These are phyloP conservation scores for Chydorus sphaericus DNA, from an alignment of 2,888 invertebrate genomes.

Conservation along the genomic window DNA sequence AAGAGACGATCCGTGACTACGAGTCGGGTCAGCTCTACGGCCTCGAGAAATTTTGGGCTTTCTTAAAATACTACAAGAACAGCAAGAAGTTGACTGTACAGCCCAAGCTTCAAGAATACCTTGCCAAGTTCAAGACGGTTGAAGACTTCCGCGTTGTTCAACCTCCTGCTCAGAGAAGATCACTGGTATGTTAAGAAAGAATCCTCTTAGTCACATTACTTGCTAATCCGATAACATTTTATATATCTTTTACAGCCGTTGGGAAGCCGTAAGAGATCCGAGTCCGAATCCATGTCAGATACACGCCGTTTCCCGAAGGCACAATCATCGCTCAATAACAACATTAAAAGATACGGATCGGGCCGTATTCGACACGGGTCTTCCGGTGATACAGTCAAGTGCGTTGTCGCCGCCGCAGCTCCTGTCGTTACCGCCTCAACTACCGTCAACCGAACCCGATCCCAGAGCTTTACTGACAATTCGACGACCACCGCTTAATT, in stretches of 20 bases:
- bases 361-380: slow-evolving; percentile 9
- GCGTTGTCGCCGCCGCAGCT: slow-evolving; percentile 24
- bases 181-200: not conserved
- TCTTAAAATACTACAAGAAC: slow-evolving; percentile 88
- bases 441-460: not conserved
- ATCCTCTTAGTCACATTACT: not conserved
- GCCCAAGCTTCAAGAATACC: slow-evolving; percentile 50
- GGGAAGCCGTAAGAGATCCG: slow-evolving; percentile 10
- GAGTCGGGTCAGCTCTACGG: slow-evolving; percentile 65
- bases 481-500: slow-evolving; percentile 18
- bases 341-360: slow-evolving; percentile 3
- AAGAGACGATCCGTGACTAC: slow-evolving; percentile 12
- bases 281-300: slow-evolving; percentile 11
- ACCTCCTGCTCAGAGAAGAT: slow-evolving; percentile 4
- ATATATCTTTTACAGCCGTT: not conserved
- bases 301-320: not conserved
- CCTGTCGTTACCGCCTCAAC: not conserved
- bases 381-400: not conserved
- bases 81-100: slow-evolving; percentile 57
- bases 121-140: slow-evolving; percentile 67
- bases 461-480: slow-evolving; percentile 11
- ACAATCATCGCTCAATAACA: slow-evolving; percentile 2
- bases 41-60: slow-evolving; percentile 98
- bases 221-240: not conserved
- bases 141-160: slow-evolving; percentile 55